A percentile compares a stretch with the other conserved stretches of the same genome.
Evolutionary conservation across 2,888 invertebrate genomes (phyloP).

Genomic region (Philereme transversata): DNA sequence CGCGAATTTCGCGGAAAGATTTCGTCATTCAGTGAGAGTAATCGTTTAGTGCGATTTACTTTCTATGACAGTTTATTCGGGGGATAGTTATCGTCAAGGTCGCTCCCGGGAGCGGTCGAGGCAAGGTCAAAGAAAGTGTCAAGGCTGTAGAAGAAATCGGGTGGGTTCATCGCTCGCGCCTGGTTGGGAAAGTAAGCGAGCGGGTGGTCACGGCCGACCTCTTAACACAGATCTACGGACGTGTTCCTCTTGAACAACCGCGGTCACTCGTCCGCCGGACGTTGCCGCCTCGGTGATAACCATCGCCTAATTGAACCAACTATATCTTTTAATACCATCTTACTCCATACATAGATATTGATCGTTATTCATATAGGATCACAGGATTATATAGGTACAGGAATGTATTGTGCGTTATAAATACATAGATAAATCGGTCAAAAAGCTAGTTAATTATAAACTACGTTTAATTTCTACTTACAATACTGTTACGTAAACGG

Average conservation of each 20-base stretch:
- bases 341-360: slow-evolving; percentile 18
- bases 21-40: slow-evolving; percentile 78
- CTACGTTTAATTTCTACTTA: slow-evolving; percentile 63
- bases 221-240: slow-evolving; percentile 77
- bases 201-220: slow-evolving; percentile 67
- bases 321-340: slow-evolving; percentile 51
- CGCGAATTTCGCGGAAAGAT: slow-evolving; percentile 68
- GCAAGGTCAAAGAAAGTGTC: slow-evolving; percentile 83
- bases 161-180: slow-evolving; percentile 72
- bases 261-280: slow-evolving; percentile 44
- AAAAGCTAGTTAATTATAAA: slow-evolving; percentile 76
- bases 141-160: slow-evolving; percentile 81
- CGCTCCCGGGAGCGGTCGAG: slow-evolving; percentile 54
- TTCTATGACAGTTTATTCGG: slow-evolving; percentile 59
- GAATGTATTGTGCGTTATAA: slow-evolving; percentile 73
- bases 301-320: slow-evolving; percentile 42
- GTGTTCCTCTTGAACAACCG: slow-evolving; percentile 64
- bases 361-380: slow-evolving; percentile 43
- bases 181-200: slow-evolving; percentile 78
- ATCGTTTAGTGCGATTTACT: slow-evolving; percentile 69
- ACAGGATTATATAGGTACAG: slow-evolving; percentile 44
- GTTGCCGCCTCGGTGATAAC: slow-evolving; percentile 43
- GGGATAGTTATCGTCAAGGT: slow-evolving; percentile 67
- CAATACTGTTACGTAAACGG: slow-evolving; percentile 58
- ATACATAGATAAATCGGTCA: slow-evolving; percentile 80